Evolutionary conservation across 1,140 invertebrate species (phyloP).

Genomic region (Sesamia nonagrioides): DNA sequence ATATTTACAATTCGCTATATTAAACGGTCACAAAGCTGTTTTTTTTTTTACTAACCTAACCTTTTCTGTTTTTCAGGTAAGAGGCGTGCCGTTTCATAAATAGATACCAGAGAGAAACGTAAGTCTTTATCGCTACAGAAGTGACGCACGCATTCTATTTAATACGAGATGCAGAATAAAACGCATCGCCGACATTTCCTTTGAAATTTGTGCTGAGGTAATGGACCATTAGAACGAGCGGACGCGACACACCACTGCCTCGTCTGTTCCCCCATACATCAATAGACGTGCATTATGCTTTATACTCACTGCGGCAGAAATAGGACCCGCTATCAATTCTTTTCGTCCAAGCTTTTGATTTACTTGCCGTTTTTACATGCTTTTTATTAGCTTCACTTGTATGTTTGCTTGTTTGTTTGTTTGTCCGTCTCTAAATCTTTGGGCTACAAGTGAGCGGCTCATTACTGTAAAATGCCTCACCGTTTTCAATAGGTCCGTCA

Average conservation of each 20-base stretch:
- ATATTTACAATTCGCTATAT: no score
- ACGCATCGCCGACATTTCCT: slow-evolving; percentile 25
- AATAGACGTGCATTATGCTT: slow-evolving; percentile 14
- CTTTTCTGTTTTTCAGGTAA: background rate
- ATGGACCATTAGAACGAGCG: slow-evolving; percentile 52
- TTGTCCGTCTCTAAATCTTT: no score
- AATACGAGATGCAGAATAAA: slow-evolving; percentile 19
- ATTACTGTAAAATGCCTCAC: no score
- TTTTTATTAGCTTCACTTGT: no score
- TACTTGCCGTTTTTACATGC: no score
- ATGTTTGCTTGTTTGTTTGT: no score
- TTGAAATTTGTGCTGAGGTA: slow-evolving; percentile 47
- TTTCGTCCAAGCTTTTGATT: background rate
- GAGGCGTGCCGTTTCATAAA: background rate
- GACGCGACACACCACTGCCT: background rate
- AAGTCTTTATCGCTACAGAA: background rate
- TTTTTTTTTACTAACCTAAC: background rate
- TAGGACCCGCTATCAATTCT: background rate
- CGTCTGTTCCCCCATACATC: background rate
- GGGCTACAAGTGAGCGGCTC: no score
- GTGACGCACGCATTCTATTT: background rate
- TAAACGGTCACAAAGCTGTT: no score
- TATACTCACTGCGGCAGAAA: background rate
- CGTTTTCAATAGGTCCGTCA: no score
- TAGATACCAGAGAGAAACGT: background rate